Base-by-base conservation (phyloP, 2,888 invertebrate species). In the Adineta ricciae region DNA sequence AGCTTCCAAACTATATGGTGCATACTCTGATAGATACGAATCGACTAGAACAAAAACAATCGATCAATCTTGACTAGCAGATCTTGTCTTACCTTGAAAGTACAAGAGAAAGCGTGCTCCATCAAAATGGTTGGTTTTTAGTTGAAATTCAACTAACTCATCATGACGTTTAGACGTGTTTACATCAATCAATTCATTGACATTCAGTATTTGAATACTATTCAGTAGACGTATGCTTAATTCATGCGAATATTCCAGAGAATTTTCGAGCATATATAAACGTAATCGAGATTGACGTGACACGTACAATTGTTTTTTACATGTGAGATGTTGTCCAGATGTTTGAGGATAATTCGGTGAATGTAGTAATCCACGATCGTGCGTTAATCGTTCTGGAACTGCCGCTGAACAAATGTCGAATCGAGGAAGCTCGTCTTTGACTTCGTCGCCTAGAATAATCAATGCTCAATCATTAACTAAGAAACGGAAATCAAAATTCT, bases 321-420 rank as follows among this genome's bases (percentile, higher is more conserved):
- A 78, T 24, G 21, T 11, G 8, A 78, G 36, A 78, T 38, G 41
- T 78, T 78, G 24, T n/a, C 41, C 78, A 36, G 41, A 24, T 24
- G 41, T 1, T 78, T 78, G 78, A 21, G 78, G 78, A 78, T 78
- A 78, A 41, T 78, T 38, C 21, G 78, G 78, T n/a, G 41, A 41
- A 78, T 78, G 78, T 41, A 78, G n/a, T 78, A 78, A 41, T 24
- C 78, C 78, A 41, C 78, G 78, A n/a, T 78, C 78, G 41, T 24
- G 7, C 0, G 38, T 19, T 38, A 78, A 41, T 9, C 38, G 41
- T 41, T 38, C 11, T 1, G 64, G 14, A 36, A 21, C 24, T 0
- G 38, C 78, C 4, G 4, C 24, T 21, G 78, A 78, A 41, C 78
- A 78, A 41, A 78, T 78, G n/a, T 78, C 41, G 14, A 41, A 36